Evolutionary conservation across 2,888 invertebrate species (phyloP), one percentile per base, ranked within the genome.

Genomic region (Eupeodes luniger): DNA sequence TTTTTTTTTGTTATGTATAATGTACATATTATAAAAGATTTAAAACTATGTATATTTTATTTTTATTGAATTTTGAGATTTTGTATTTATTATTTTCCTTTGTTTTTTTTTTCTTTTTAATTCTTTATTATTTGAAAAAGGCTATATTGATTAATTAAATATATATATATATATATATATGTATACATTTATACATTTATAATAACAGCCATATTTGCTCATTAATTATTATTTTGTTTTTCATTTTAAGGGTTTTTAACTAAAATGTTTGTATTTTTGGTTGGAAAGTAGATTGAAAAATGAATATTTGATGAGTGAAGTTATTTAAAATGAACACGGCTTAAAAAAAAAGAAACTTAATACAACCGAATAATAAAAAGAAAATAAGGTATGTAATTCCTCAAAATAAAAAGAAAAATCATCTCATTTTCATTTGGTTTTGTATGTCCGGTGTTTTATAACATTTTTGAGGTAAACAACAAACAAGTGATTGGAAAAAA

Each of bases 21-120:
- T 87, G 87, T 87, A 87, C 87, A 87, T 87, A 87, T 87, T 87
- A 87, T 84, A 74, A 81, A 83, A 84, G 67, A 74, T 74, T 84
- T 80, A 67, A 40, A 87, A 72, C 72, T 79, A 59, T 87, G 80
- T 84, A 77, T 84, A 84, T 87, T 87, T 77, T 78, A 67, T 79
- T 76, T 83, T 84, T 87, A 77, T 83, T 84, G 53, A 87, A 80
- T 40, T 40, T 66, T 81, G 87, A 87, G 80, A 87, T 87, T 19
- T 87, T 84, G 40, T 40, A 87, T 87, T 87, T 87, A 87, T 84
- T 84, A 78, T 83, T 72, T 62, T 53, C 10, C 19, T 44, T 40
- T 19, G 40, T 76, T 69, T 34, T 67, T 64, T 76, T 69, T 34
- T 67, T 64, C 64, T 81, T 47, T 61, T 75, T 79, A 77, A 70